These are phyloP conservation scores for Amphibalanus amphitrite DNA, from an alignment of 1,140 invertebrate genomes.

Conservation along the genomic window DNA sequence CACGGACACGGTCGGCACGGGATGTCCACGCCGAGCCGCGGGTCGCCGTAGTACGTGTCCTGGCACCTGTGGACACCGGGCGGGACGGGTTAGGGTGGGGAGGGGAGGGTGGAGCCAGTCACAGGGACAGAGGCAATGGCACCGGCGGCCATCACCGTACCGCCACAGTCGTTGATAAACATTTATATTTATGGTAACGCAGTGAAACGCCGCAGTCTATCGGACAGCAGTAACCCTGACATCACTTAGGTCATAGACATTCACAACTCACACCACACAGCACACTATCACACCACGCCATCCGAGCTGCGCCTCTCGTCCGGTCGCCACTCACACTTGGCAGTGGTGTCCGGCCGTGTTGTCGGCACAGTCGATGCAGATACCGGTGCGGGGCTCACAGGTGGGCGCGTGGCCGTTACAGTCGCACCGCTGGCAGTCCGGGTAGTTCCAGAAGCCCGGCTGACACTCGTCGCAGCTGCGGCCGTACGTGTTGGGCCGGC, in stretches of 20 bases:
- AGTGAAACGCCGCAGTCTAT: no score
- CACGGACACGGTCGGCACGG: slow-evolving; percentile 88
- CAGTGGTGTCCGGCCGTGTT: slow-evolving; percentile 72
- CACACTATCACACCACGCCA: no score
- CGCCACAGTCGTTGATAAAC: no score
- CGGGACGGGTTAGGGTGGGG: no score
- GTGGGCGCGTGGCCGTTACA: slow-evolving; percentile 92
- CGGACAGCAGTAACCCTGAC: no score
- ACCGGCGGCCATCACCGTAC: no score
- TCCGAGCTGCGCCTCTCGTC: no score
- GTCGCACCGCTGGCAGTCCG: slow-evolving; percentile 80
- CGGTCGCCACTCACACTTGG: slow-evolving; percentile 38
- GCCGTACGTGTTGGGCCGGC: slow-evolving; percentile 81
- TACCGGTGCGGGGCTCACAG: slow-evolving; percentile 82
- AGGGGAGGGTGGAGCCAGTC: no score
- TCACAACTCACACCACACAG: no score
- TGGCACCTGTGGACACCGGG: slow-evolving; percentile 46
- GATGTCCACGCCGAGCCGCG: slow-evolving; percentile 67
- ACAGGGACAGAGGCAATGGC: no score
- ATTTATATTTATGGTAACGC: no score
- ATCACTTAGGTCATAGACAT: no score
- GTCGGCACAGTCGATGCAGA: slow-evolving; percentile 73
- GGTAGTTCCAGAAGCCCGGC: slow-evolving; percentile 90
- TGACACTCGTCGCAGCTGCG: slow-evolving; percentile 85
- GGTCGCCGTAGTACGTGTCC: slow-evolving; percentile 89